Evolutionary conservation across 2,797 vertebrate genomes (phyloP), one percentile per base, ranked within the genome.

Genomic region (Enteromius argenteus): DNA sequence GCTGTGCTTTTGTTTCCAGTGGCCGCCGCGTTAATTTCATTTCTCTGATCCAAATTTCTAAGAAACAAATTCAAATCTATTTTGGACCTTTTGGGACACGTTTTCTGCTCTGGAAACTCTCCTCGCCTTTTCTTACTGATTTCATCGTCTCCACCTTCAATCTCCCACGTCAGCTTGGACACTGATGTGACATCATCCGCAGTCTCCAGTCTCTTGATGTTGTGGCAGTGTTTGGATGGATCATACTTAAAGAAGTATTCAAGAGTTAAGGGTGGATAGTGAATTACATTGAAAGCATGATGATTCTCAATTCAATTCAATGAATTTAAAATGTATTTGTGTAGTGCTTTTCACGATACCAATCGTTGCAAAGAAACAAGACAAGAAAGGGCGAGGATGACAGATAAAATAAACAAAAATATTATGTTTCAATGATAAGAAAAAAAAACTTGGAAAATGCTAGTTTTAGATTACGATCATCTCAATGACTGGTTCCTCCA

Each of bases 181-280:
- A 99, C 86, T 0, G 97, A 94, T 6, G 92, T 93, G 1, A 44
- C 14, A 1, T 58, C 88, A 0, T 53, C 23, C 0, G 11, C 5
- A 11, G 88, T 66, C 10, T 96, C 94, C 89, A 99, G 91, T 87
- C 90, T 97, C 88, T 96, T 97, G 79, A 99, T 95, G 90, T 99
- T 99, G 90, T 99, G 98, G 91, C 97, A 96, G 69, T 97, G 97
- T 88, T 99, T 99, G 1, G 98, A 99, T 0, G 98, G 98, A 91
- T 99, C 97, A n/a, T 97, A 99, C 86, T 97, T 99, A 68, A 98
- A 75, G n/a, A 96, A 82, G 93, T 97, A 87, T 66, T 30, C 3
- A 69, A 23, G 21, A 92, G 90, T 96, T 92, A 97, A 97, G 94
- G 93, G 19, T 81, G 64, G 51, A 72, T 60, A 30, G 19, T 8